Evolutionary conservation across 2,113 vertebrate genomes (phyloP).

Genomic region (Enhydra lutris): DNA sequence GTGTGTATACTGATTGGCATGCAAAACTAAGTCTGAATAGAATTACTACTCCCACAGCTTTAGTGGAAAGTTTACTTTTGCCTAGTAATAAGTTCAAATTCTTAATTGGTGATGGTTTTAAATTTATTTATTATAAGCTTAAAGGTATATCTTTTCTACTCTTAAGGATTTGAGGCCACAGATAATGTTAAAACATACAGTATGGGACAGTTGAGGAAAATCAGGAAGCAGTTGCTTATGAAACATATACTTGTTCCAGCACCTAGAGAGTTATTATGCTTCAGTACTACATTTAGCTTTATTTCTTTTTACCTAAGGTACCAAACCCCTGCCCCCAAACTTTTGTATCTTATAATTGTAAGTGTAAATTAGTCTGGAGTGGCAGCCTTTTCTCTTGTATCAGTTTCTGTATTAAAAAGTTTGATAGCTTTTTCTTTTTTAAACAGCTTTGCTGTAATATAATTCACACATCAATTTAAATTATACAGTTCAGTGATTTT

Average conservation of each 20-base stretch:
- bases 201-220: neutral
- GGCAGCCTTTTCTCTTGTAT: neutral
- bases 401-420: neutral
- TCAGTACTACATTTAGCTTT: neutral
- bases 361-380: neutral
- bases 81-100: constrained; percentile 8
- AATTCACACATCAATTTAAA: constrained; percentile 8
- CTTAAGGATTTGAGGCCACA: neutral
- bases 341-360: neutral
- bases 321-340: neutral
- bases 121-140: neutral
- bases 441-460: neutral
- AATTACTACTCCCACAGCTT: neutral
- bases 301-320: neutral
- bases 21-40: neutral
- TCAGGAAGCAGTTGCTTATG: neutral
- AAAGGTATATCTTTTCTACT: neutral
- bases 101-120: constrained; percentile 11
- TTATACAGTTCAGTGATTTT: neutral
- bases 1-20: neutral
- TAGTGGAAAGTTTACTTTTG: neutral
- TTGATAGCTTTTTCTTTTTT: constrained; percentile 11
- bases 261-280: neutral
- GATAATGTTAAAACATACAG: neutral
- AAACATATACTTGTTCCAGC: neutral